phyloP scores from a whole-genome alignment of 1,140 invertebrate genomes.

The Drosophila bocqueti region DNA sequence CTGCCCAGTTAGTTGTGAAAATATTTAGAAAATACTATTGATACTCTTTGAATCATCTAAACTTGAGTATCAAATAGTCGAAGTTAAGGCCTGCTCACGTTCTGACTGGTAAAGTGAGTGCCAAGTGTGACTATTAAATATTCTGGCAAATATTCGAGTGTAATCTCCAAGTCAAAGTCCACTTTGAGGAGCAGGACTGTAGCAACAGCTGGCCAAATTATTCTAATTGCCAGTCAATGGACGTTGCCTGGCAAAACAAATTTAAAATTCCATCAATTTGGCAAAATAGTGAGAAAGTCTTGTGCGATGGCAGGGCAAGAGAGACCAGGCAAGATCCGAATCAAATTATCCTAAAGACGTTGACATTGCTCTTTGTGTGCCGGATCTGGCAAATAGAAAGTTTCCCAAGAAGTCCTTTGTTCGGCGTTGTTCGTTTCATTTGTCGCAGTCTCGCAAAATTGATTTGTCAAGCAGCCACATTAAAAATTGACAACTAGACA shows the following conservation, averaged over 20 bases:
- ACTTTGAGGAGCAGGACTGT: background rate
- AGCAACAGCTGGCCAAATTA: constrained; percentile 61
- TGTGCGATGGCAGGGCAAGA: background rate
- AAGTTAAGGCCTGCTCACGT: background rate
- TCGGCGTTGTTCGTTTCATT: constrained; percentile 51
- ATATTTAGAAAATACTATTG: background rate
- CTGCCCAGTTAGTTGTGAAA: background rate
- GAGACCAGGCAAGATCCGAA: constrained; percentile 35
- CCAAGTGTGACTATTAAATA: constrained; percentile 54
- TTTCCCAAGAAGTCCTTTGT: constrained; percentile 63
- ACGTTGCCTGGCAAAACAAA: constrained; percentile 59
- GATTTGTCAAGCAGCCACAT: constrained; percentile 77
- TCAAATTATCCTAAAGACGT: constrained; percentile 65
- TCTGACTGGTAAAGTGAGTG: background rate
- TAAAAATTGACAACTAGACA: constrained; percentile 80
- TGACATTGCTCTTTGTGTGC: constrained; percentile 44
- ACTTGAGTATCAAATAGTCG: background rate
- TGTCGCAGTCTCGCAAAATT: constrained; percentile 56
- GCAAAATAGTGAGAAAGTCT: constrained; percentile 52
- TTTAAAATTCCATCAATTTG: constrained; percentile 78
- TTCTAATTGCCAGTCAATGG: constrained; percentile 62
- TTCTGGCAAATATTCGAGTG: constrained; percentile 63
- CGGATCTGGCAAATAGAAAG: constrained; percentile 43
- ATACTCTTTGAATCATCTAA: background rate
- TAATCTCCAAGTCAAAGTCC: constrained; percentile 31